phyloP scores from a whole-genome alignment of 2,113 vertebrate genomes.

The Hydrochoerus hydrochaeris region DNA sequence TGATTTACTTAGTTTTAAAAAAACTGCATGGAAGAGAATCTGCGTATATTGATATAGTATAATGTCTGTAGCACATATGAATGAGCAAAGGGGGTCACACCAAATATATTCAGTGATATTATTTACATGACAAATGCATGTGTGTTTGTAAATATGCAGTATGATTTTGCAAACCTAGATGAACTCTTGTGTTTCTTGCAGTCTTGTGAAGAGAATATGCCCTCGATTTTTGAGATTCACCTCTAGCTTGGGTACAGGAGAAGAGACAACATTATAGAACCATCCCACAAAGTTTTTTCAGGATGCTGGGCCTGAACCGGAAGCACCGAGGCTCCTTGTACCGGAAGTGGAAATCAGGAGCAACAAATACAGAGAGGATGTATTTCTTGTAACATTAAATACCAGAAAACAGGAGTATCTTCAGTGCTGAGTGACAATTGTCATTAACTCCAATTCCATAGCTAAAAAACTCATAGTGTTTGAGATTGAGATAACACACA shows the following conservation, averaged over 20 bases:
- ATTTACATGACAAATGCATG: not conserved
- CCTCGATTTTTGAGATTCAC: not conserved
- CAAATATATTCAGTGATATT: too few relatives aligned
- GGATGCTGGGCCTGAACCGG: not conserved
- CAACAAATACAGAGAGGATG: not conserved
- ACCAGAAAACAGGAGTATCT: not conserved
- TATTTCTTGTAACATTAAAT: not conserved
- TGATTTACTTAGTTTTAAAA: constrained; percentile 2
- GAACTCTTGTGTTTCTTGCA: not conserved
- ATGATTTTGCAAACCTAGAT: not conserved
- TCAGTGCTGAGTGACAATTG: not conserved
- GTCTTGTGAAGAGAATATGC: not conserved
- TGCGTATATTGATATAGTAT: not conserved
- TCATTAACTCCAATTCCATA: not conserved
- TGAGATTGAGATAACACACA: not conserved
- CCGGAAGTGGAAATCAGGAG: not conserved
- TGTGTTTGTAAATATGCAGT: too few relatives aligned
- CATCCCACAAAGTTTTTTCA: not conserved
- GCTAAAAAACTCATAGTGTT: not conserved
- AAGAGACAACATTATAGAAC: not conserved
- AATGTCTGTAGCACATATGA: not conserved
- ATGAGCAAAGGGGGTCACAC: not conserved
- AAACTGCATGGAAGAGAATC: not conserved
- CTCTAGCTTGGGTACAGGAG: not conserved
- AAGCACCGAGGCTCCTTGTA: not conserved